Base-by-base conservation (phyloP, 2,113 vertebrate genomes). In the Gyps fulvus region DNA sequence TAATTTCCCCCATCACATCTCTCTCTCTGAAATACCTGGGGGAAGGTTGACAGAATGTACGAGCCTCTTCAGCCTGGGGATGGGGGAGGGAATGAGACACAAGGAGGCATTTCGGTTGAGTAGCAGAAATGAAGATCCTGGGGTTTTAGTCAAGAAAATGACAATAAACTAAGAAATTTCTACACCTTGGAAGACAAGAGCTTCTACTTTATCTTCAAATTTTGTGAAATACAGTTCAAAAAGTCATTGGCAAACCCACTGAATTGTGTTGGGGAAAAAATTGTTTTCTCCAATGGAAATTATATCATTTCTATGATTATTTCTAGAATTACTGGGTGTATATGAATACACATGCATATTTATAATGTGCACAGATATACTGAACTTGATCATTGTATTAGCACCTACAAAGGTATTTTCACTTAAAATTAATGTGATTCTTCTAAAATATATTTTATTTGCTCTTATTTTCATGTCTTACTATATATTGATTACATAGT, bases 281-380 rank as follows among this genome's bases (percentile, higher is more conserved):
- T 2, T 13, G 26, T 36, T 0, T 76, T 89, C 72, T 81, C 62
- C 49, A 20, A 5, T 9, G 20, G 50, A 29, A 77, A 43, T 54
- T 2, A 1, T 12, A 3, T 23, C 0, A 15, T 72, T 61, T 65
- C 32, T n/a, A 0, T 62, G 34, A 4, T 74, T 42, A 21, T 45
- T 76, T 73, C 67, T 80, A 31, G 61, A 42, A 31, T 58, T 36
- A 0, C 22, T n/a, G 67, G 9, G 36, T 18, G 15, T 54, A 0
- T 45, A 7, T 36, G 47, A 22, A 7, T 31, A 54, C 69, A 27
- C 8, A 1, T 8, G 27, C n/a, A 10, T 69, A 36, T 77, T 86
- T 71, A 29, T 38, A 6, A 7, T 12, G 81, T 91, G 89, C 80
- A 76, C 87, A 87, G 67, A 18, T 18, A 83, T 1, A 55, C 65